phyloP scores from a whole-genome alignment of 2,888 invertebrate genomes.

The Cerastis rubricosa region DNA sequence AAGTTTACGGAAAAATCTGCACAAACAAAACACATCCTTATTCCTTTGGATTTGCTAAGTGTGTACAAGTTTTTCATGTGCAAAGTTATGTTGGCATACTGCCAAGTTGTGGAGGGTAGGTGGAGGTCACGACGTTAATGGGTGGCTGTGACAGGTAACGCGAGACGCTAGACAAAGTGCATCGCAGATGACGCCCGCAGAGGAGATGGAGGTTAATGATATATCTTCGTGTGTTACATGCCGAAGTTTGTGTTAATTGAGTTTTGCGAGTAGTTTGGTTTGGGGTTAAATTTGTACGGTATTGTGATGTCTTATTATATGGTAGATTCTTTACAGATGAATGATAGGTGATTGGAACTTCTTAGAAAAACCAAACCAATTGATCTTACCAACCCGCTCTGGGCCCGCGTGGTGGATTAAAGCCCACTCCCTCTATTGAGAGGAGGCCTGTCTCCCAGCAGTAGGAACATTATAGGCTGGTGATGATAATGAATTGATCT shows the following conservation, averaged over 20 bases:
- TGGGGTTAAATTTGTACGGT: neutral
- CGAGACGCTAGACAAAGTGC: constrained; percentile 88
- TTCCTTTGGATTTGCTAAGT: constrained; percentile 58
- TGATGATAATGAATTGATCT: too few relatives aligned
- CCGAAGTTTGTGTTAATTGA: constrained; percentile 54
- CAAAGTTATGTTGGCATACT: constrained; percentile 72
- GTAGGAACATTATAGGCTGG: too few relatives aligned
- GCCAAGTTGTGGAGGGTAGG: constrained; percentile 83
- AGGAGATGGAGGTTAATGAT: constrained; percentile 67
- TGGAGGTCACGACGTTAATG: constrained; percentile 88
- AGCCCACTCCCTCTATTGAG: too few relatives aligned
- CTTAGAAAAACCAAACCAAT: neutral
- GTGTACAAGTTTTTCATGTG: constrained; percentile 67
- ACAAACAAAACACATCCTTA: constrained; percentile 73
- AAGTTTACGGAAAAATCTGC: constrained; percentile 58
- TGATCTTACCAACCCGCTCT: neutral
- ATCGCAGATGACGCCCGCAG: constrained; percentile 75
- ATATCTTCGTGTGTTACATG: constrained; percentile 49
- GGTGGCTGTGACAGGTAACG: constrained; percentile 88
- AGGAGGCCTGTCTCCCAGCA: too few relatives aligned
- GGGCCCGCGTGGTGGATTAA: too few relatives aligned
- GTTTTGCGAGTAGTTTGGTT: constrained; percentile 41
- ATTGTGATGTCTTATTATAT: constrained; percentile 1
- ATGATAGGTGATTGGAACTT: neutral
- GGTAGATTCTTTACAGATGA: neutral